phyloP scores from a whole-genome alignment of 2,113 vertebrate genomes.

The Monarcha castaneiventris region DNA sequence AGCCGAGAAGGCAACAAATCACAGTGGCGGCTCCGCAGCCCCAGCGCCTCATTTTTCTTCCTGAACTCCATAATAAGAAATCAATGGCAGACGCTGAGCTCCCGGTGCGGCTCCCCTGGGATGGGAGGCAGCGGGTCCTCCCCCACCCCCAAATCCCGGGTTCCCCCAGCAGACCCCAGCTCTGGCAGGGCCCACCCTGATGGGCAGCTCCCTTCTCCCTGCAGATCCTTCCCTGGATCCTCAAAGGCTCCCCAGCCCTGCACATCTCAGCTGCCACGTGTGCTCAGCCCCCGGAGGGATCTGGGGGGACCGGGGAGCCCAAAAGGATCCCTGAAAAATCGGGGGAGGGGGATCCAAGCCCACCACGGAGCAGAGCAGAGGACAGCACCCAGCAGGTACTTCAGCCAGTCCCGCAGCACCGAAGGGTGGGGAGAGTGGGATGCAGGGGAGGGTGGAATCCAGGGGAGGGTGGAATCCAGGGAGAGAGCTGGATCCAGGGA shows the following conservation, averaged over 20 bases:
- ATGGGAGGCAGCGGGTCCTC: background rate
- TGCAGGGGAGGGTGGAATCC: too few species aligned
- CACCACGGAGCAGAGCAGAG: accelerated
- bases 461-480: background rate
- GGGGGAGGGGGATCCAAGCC: accelerated
- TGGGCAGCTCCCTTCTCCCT: background rate
- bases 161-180: background rate
- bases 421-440: background rate
- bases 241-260: background rate
- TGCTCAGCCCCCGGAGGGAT: background rate
- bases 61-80: slow-evolving; percentile 49
- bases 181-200: background rate
- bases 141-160: too few species aligned
- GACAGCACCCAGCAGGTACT: background rate
- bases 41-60: slow-evolving; percentile 50
- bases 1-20: slow-evolving; percentile 58
- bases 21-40: slow-evolving; percentile 18
- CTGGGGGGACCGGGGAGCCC: background rate
- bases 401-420: background rate
- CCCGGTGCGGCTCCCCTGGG: background rate
- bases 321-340: background rate
- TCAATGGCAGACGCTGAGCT: slow-evolving; percentile 25
- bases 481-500: too few species aligned
- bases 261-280: background rate
- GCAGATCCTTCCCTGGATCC: background rate